A percentile compares a stretch with the other conserved stretches of the same genome.
These are phyloP conservation scores for Melanocharis versteri DNA, from an alignment of 2,113 vertebrate species.

Conservation along the genomic window DNA sequence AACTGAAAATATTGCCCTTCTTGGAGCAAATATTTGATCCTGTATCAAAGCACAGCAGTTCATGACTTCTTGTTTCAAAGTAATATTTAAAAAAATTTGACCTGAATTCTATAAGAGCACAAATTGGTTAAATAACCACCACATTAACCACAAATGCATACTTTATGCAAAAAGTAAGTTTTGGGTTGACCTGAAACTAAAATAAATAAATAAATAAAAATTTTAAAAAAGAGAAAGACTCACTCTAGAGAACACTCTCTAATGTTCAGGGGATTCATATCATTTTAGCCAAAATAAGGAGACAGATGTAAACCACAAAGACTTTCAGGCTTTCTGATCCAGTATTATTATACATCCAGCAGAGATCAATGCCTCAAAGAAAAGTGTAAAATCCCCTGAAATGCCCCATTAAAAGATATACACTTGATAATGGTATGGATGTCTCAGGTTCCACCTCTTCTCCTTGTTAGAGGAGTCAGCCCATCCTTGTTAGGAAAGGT, in stretches of 20 bases:
- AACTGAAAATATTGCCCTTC: not conserved
- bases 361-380: conserved; percentile 30
- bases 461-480: not conserved
- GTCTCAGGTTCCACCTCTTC: not conserved
- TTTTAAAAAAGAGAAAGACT: not conserved
- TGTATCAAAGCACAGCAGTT: not conserved
- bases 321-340: conserved; percentile 17
- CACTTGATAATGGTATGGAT: not conserved
- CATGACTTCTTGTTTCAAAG: not conserved
- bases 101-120: not conserved
- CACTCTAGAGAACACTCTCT: not conserved
- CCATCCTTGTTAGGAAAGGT: not conserved
- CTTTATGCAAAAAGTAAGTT: not conserved
- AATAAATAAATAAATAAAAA: not conserved
- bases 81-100: not conserved
- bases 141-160: not conserved
- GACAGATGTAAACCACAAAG: conserved; percentile 21
- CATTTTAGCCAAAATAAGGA: conserved; percentile 3
- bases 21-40: not conserved
- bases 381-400: not conserved
- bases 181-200: not conserved
- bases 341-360: conserved; percentile 6
- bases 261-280: not conserved
- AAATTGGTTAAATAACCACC: not conserved
- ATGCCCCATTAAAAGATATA: not conserved